These are phyloP conservation scores for Macroteleia sp. DNA, from an alignment of 2,888 invertebrate species.

Conservation along the genomic window DNA sequence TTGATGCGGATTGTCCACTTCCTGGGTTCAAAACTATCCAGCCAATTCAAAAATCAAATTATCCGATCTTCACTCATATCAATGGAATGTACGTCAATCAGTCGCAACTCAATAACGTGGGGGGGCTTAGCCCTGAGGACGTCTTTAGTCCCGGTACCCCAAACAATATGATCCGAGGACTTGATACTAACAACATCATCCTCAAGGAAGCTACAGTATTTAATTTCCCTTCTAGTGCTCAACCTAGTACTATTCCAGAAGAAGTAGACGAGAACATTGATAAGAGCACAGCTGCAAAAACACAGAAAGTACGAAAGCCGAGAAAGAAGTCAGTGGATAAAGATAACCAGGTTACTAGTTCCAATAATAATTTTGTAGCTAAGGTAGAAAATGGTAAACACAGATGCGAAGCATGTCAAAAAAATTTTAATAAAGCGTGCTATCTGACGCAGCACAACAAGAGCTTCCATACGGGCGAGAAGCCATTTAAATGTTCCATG, in stretches of 20 bases:
- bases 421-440: conserved; percentile 93
- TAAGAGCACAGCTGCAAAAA: conserved; percentile 30
- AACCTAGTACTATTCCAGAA: conserved; percentile 35
- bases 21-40: conserved; percentile 80
- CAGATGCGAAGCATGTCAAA: conserved; percentile 93
- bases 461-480: conserved; percentile 93
- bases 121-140: conserved; percentile 88
- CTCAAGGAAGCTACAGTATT: conserved; percentile 2
- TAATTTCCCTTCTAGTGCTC: conserved; percentile 16
- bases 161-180: conserved; percentile 46
- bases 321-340: conserved; percentile 63
- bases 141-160: conserved; percentile 81
- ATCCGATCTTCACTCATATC: conserved; percentile 86
- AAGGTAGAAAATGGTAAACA: conserved; percentile 82
- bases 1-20: conserved; percentile 65
- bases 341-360: conserved; percentile 75
- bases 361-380: conserved; percentile 68
- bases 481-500: conserved; percentile 92
- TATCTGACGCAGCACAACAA: conserved; percentile 96
- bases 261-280: conserved; percentile 23
- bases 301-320: conserved; percentile 33
- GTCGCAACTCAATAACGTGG: conserved; percentile 90
- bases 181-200: conserved; percentile 12
- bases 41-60: conserved; percentile 87
- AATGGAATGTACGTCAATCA: conserved; percentile 86